Evolutionary conservation across 2,888 invertebrate species (phyloP), one percentile per base, ranked within the genome.

Genomic region (Osedax fenrisi): DNA sequence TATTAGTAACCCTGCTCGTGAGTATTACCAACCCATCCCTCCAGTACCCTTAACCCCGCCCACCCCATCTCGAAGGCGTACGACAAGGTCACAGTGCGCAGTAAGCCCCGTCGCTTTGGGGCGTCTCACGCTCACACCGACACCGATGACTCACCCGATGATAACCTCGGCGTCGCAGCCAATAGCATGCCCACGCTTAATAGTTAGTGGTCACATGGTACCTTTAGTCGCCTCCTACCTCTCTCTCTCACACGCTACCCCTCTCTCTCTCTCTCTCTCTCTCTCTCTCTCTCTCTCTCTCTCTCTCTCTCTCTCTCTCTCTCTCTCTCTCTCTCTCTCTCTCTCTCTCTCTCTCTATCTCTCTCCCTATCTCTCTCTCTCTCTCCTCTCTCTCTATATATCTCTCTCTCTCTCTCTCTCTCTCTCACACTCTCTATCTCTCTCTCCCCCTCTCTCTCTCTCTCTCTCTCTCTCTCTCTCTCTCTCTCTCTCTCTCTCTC

Each of bases 251-350:
- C 2, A 1, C 21, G 13, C 22, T 21, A n/a, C 64, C 22, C 22
- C 3, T 61, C 2, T 64, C 64, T 17, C 1, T 17, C 25, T 17
- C 64, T 26, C 68, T 25, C 68, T 25, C 3, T 3, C 26, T 26
- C 68, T 25, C 68, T n/a, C 5, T 68, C 68, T 68, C 68, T n/a
- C 25, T 22, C 25, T 25, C 67, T 25, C 67, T 67, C 68, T 68
- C 25, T 25, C 68, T 25, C 13, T 67, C 67, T 21, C 68, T 68
- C 68, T 5, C 68, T 17, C 25, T 5, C 21, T 23, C 23, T 27
- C 26, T 68, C 68, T 3, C 26, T 26, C 68, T 68, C 22, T 22
- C 10, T 10, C 21, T 27, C 68, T 17, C 68, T 26, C 26, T 26
- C n/a, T 26, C 24, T 23, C 13, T 27, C 21, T 17, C 5, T 26